These are phyloP conservation scores for Rhamnusium bicolor DNA, from an alignment of 2,888 invertebrate genomes.

Conservation along the genomic window DNA sequence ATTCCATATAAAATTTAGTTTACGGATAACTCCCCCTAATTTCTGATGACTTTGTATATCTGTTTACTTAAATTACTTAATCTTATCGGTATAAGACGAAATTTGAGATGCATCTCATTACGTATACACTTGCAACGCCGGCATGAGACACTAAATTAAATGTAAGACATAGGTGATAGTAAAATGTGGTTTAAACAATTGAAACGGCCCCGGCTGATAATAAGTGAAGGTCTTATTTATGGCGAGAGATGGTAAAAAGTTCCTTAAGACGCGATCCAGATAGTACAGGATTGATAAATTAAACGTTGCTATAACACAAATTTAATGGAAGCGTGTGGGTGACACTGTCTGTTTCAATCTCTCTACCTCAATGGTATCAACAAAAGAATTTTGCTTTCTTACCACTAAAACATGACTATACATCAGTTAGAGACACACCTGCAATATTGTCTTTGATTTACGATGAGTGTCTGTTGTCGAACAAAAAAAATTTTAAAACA, in stretches of 20 bases:
- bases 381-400: conserved; percentile 41
- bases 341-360: conserved; percentile 42
- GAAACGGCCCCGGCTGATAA: conserved; percentile 49
- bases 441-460: conserved; percentile 39
- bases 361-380: conserved; percentile 46
- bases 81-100: neutral
- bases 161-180: conserved; percentile 46
- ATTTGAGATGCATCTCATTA: conserved; percentile 13
- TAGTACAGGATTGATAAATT: conserved; percentile 57
- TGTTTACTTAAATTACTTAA: neutral
- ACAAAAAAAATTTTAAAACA: neutral
- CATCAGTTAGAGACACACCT: conserved; percentile 49
- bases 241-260: conserved; percentile 51
- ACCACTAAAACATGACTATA: conserved; percentile 50
- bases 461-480: neutral
- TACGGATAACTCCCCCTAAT: neutral
- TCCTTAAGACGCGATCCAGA: conserved; percentile 52
- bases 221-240: conserved; percentile 52
- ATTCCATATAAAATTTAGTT: neutral
- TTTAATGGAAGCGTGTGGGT: conserved; percentile 55
- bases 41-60: neutral
- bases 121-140: conserved; percentile 17
- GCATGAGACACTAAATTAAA: conserved; percentile 43
- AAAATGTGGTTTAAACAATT: conserved; percentile 52
- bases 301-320: conserved; percentile 56